Evolutionary conservation across 2,888 invertebrate species (phyloP).

Genomic region (Lycophotia porphyrea): DNA sequence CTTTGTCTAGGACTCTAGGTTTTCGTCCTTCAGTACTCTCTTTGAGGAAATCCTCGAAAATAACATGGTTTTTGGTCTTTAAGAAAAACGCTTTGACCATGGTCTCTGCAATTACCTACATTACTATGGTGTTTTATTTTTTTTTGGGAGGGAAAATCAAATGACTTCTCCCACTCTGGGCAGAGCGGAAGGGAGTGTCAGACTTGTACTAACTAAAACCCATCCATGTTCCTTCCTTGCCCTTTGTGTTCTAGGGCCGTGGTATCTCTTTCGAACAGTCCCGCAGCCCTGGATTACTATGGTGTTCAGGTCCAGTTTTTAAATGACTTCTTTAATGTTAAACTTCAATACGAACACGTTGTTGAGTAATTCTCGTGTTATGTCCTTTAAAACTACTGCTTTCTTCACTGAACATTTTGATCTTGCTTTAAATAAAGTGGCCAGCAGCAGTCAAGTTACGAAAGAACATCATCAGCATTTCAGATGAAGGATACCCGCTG

Average conservation of each 20-base stretch:
- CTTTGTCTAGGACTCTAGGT: slow-evolving; percentile 2
- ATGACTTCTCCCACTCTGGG: too few relatives aligned
- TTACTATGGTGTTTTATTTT: background rate
- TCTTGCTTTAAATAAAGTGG: background rate
- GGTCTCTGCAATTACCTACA: background rate
- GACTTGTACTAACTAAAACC: too few relatives aligned
- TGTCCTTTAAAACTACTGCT: background rate
- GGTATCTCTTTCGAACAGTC: too few relatives aligned
- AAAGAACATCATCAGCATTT: background rate
- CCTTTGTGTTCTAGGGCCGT: too few relatives aligned
- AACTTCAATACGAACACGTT: background rate
- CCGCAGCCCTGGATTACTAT: too few relatives aligned
- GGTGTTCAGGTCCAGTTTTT: background rate
- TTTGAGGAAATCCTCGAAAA: slow-evolving; percentile 38
- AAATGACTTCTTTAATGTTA: background rate
- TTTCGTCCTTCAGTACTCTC: background rate
- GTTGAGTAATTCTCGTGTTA: background rate
- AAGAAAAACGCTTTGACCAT: slow-evolving; percentile 45
- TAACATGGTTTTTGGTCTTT: slow-evolving; percentile 5
- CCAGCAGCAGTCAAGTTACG: background rate
- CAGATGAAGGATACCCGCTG: background rate
- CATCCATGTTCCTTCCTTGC: too few relatives aligned
- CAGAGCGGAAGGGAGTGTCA: too few relatives aligned
- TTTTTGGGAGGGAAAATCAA: too few relatives aligned
- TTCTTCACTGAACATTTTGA: background rate